Conservation (phyloP, 2,797 vertebrate genomes). For the Momotus momota region DNA sequence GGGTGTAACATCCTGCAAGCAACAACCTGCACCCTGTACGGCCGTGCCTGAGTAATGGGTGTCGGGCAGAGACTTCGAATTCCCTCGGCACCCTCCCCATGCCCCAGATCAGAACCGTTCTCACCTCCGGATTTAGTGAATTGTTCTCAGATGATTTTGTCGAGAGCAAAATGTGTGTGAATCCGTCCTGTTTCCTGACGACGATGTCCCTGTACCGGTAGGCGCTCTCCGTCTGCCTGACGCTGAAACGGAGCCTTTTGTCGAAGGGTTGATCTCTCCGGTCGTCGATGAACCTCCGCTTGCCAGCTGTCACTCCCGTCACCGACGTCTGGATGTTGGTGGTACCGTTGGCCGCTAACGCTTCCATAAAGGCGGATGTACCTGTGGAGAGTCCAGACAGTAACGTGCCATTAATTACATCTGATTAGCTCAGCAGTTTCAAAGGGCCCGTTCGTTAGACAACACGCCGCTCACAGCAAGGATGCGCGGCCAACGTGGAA, state of each 20-base stretch:
- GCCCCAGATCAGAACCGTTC: neutral
- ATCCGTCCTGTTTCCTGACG: conserved; percentile 96
- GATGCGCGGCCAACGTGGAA: neutral
- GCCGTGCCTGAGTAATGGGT: neutral
- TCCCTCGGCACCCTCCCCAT: neutral
- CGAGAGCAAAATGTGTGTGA: conserved; percentile 97
- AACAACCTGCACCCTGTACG: neutral
- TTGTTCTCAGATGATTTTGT: conserved; percentile 97
- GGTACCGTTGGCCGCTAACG: conserved; percentile 85
- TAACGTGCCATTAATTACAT: neutral
- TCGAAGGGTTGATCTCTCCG: conserved; percentile 90
- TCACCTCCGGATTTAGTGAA: conserved; percentile 94
- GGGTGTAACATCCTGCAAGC: neutral
- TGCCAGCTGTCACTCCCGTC: conserved; percentile 82
- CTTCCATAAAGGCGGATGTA: conserved; percentile 85
- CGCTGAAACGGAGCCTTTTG: conserved; percentile 94
- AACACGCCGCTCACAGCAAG: neutral
- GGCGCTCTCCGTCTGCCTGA: conserved; percentile 95
- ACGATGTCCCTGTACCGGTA: conserved; percentile 97
- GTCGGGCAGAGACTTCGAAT: neutral
- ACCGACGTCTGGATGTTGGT: conserved; percentile 82
- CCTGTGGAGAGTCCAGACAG: conserved; percentile 78
- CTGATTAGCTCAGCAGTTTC: neutral
- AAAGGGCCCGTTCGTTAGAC: neutral
- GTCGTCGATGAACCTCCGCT: conserved; percentile 89